Evolutionary conservation across 2,888 invertebrate species (phyloP).

Genomic region (Resseliella maxima): DNA sequence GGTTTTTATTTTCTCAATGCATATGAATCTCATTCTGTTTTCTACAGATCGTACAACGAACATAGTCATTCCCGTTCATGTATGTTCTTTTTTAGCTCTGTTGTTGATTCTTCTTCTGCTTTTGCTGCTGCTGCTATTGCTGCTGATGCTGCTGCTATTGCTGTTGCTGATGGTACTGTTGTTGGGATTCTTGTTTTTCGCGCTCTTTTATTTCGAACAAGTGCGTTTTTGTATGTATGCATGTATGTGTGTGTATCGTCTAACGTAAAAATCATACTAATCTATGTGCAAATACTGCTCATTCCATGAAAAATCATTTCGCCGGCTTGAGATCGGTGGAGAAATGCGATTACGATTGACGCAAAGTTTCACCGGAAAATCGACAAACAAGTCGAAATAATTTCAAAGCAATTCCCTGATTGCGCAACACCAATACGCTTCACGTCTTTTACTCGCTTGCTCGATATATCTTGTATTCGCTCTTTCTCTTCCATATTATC

Average conservation of each 20-base stretch:
- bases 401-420: constrained; percentile 25
- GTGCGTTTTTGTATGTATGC: not conserved
- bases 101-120: too few relatives aligned
- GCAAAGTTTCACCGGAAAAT: constrained; percentile 11
- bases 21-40: too few relatives aligned
- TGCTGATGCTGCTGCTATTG: too few relatives aligned
- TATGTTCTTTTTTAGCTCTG: too few relatives aligned
- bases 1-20: too few relatives aligned
- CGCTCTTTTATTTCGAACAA: not conserved
- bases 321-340: constrained; percentile 30
- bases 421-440: not conserved
- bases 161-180: not conserved
- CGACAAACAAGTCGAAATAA: constrained; percentile 26
- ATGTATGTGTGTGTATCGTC: not conserved
- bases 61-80: too few relatives aligned
- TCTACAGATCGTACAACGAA: too few relatives aligned
- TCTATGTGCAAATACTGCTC: constrained; percentile 6
- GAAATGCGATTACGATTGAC: constrained; percentile 24
- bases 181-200: not conserved
- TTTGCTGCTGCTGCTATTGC: too few relatives aligned
- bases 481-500: too few relatives aligned
- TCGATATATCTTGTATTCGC: not conserved
- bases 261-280: constrained; percentile 24
- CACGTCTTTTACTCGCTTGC: too few relatives aligned
- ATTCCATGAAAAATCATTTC: constrained; percentile 40